Base-by-base conservation (phyloP, 2,113 vertebrate genomes). In the Arvicanthis niloticus region DNA sequence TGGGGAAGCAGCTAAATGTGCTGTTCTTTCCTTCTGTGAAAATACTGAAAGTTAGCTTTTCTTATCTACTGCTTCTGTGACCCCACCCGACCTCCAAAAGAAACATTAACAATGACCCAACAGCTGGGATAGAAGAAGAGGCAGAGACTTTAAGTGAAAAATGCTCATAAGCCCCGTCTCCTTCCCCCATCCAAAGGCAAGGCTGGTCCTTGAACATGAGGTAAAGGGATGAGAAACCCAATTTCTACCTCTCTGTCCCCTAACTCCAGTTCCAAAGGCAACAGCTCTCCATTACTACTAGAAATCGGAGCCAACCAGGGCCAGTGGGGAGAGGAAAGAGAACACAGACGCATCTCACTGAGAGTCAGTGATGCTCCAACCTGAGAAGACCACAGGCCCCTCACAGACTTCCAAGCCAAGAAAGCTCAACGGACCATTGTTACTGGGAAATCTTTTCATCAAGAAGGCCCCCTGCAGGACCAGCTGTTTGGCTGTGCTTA, bases 401-500 rank as follows among this genome's bases (percentile, higher is more conserved):
- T 93, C 34, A 15, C 56, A 5, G 3, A 6, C 58, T 37, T 37
- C n/a, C 48, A 12, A 31, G 60, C 24, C n/a, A 22, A n/a, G 34
- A 68, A 76, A 75, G 53, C 48, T 6, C 19, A 73, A 58, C 60
- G 56, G 60, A 13, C 1, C 89, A 87, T 70, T 93, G 56, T 97
- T 97, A 80, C 94, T 53, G 85, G 85, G 91, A 80, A 89, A 95
- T 78, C 90, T 77, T 91, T 90, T 93, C 89, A 84, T 16, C 3
- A 2, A 45, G 78, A 88, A 86, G 88, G 75, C 75, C 95, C 80
- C 96, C 12, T 0, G 45, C 91, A 89, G n/a, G 78, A 91, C 91
- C 97, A 97, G 97, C 96, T 97, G 95, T 93, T 86, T 93, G 96
- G 91, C 95, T 80, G 19, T 91, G 89, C 94, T 94, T 89, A 56